Conservation (phyloP, 2,113 vertebrate species). For the Caranx ignobilis region DNA sequence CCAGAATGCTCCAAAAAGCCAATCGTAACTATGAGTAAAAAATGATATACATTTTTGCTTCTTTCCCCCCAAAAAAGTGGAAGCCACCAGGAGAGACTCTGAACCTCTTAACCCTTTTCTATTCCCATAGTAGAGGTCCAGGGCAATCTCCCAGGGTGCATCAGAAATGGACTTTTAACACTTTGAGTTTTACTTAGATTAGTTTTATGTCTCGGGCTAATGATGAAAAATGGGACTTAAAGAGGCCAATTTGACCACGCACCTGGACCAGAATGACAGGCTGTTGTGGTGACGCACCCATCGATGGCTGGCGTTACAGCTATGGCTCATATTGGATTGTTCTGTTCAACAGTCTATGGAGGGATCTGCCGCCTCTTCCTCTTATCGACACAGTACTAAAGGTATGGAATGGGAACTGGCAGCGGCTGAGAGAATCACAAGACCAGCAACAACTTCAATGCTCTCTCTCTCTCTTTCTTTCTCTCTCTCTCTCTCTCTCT, state of each 20-base stretch:
- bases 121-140: constrained; percentile 51
- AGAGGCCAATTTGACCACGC: constrained; percentile 59
- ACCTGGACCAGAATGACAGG: constrained; percentile 54
- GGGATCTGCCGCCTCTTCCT: constrained; percentile 60
- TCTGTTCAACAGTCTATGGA: constrained; percentile 73
- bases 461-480: constrained; percentile 23
- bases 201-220: constrained; percentile 77
- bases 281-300: constrained; percentile 29
- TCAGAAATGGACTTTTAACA: constrained; percentile 68
- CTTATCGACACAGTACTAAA: constrained; percentile 63
- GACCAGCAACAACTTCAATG: constrained; percentile 23
- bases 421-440: constrained; percentile 60
- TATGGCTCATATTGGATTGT: constrained; percentile 76
- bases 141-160: constrained; percentile 48
- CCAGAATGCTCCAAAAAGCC: background rate
- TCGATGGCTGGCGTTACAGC: constrained; percentile 65
- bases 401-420: constrained; percentile 66
- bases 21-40: too few species aligned
- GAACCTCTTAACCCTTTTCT: constrained; percentile 58
- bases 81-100: constrained; percentile 37
- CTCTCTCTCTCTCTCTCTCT: constrained; percentile 29
- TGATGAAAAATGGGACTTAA: constrained; percentile 79
- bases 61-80: constrained; percentile 19
- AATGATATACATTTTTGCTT: too few species aligned
- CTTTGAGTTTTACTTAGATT: constrained; percentile 73